Evolutionary conservation across 1,140 invertebrate species (phyloP).

Genomic region (Drosophila arizonae): DNA sequence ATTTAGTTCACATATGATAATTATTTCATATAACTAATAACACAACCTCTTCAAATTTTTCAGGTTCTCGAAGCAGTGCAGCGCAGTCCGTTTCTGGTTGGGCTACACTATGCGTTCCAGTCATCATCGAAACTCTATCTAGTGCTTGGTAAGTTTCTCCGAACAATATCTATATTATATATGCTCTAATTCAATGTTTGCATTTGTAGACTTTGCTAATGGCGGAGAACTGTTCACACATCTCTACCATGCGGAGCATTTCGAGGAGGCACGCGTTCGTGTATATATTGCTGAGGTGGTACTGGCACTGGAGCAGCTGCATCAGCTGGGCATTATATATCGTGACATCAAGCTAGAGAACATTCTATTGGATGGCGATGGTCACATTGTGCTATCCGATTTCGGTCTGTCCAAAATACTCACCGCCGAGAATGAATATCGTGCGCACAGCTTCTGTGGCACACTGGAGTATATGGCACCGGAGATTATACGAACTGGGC

Average conservation of each 20-base stretch:
- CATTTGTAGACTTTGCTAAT: conserved; percentile 93
- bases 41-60: conserved; percentile 20
- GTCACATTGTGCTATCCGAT: conserved; percentile 95
- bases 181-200: conserved; percentile 22
- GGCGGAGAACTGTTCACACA: conserved; percentile 97
- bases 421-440: conserved; percentile 82
- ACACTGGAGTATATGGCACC: conserved; percentile 99
- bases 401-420: conserved; percentile 95
- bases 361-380: conserved; percentile 92
- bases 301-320: conserved; percentile 94
- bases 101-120: conserved; percentile 97
- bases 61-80: conserved; percentile 94
- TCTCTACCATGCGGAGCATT: conserved; percentile 93
- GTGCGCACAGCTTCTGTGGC: conserved; percentile 98
- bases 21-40: background rate
- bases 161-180: too few relatives aligned
- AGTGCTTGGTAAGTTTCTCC: conserved; percentile 90
- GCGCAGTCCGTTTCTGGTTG: conserved; percentile 95
- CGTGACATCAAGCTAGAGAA: conserved; percentile 98
- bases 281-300: conserved; percentile 97
- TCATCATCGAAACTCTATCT: conserved; percentile 95
- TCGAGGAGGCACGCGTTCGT: conserved; percentile 91
- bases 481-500: conserved; percentile 93
- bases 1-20: background rate
- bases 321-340: conserved; percentile 96